Evolutionary conservation across 2,888 invertebrate species (phyloP), one percentile per base, ranked within the genome.

Genomic region (Sympetrum striolatum): DNA sequence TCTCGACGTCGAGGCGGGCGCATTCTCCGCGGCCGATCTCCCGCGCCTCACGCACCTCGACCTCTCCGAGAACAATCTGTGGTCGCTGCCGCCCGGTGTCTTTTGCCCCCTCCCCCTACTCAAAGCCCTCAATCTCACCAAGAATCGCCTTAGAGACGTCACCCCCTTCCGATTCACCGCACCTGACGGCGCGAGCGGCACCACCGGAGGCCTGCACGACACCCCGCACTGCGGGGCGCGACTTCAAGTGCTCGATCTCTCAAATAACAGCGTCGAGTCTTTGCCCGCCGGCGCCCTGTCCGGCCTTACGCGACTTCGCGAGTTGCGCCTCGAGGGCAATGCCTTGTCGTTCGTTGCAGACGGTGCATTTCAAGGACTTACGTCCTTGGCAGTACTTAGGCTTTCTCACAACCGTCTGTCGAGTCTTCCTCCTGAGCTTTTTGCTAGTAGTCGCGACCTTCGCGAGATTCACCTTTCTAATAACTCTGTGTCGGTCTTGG

Each of bases 391-490:
- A 92, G 96, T 97, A 90, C 94, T 98, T 91, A 96, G 97, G 93
- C 95, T 98, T 91, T 96, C 97, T 90, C 96, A 97, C 93, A 98
- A 98, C 94, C 96, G 96, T 92, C 95, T 98, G 92, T 96, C 96
- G 91, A 97, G 96, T 93, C 95, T 98, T 91, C 98, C 98, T 37
- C 97, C 97, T 2, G 97, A 97, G 93, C 94, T 98, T 90, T 97
- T 98, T 93, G 95, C 96, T 92, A 97, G 97, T 93, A 96, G 97
- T 64, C 95, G 96, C 92, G 96, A 97, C 92, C 94, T 98, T 81
- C 96, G 96, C 93, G 97, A 97, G 94, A 96, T 98, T 93, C 97
- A 97, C 93, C 94, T 98, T 91, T 96, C 96, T 93, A 97, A 97
- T 93, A 98, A 98, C 94, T 96, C 97, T 64, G 96, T 98, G 91